Evolutionary conservation across 1,140 invertebrate species (phyloP), one percentile per base, ranked within the genome.

Genomic region (Aradophagus sp.): DNA sequence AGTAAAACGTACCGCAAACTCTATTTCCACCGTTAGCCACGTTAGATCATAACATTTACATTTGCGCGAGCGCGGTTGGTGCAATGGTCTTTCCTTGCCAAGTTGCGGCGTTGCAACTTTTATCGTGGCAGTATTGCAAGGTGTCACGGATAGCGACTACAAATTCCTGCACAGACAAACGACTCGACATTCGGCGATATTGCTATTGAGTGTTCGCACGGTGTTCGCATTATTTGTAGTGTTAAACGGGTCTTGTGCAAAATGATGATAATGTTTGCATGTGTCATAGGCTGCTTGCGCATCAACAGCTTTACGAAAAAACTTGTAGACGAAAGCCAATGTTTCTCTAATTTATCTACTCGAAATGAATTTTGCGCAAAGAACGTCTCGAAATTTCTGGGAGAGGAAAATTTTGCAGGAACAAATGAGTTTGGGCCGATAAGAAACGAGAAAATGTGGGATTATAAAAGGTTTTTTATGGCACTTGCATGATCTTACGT

Each of bases 21-120:
- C 56, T 38, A 53, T 58, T 67, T 63, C 70, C 42, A 67, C 70
- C 68, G 68, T 72, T 72, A 71, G 53, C 27, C 26, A 35, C 58
- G 58, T 62, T 70, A 65, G 67, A 62, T 71, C 67, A 63, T 73
- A 61, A 58, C 50, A 67, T 67, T 63, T 65, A 58, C 50, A 71
- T 73, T 73, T 35, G 50, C 50, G 36, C 31, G 56, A 55, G 35
- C 34, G 62, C 15, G 17, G 47, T 36, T n/a, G 56, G 31, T 45
- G 34, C 62, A 72, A 72, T 72, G 56, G 62, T 55, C 62, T 35
- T 55, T 34, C 17, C 36, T 56, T 48, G 48, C 39, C 56, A 59
- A 65, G 34, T 56, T 32, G 62, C 56, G 17, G 59, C 36, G 19
- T 59, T 41, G 56, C 69, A 58, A 67, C 69, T 73, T 73, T 67